A percentile compares a stretch with the other conserved stretches of the same genome.
Evolutionary conservation across 2,888 invertebrate genomes (phyloP).

Genomic region (Geotrupes spiniger): DNA sequence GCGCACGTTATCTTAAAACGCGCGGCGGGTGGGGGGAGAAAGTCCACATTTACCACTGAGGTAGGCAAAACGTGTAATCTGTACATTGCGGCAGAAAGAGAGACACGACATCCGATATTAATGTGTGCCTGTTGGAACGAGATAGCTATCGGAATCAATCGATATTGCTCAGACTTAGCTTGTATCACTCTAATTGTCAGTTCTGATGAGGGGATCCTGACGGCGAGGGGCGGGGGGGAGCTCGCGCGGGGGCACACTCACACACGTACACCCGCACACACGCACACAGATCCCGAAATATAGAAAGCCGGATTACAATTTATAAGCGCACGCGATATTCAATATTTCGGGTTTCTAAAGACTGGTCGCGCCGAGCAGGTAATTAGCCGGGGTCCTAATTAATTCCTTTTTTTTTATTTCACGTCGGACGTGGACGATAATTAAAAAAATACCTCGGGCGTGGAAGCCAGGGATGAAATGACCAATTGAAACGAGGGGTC

Average conservation of each 20-base stretch:
- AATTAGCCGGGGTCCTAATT: too few relatives aligned
- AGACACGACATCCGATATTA: constrained; percentile 16
- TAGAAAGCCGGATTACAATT: constrained; percentile 1
- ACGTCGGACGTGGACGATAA: too few relatives aligned
- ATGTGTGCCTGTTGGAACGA: constrained; percentile 27
- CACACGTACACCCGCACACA: too few relatives aligned
- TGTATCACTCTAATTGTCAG: constrained; percentile 50
- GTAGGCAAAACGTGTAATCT: constrained; percentile 4
- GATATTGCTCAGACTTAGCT: constrained; percentile 49
- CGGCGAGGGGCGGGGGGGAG: neutral
- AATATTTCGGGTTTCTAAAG: constrained; percentile 3
- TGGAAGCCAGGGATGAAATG: too few relatives aligned
- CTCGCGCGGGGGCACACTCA: neutral
- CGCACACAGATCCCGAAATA: constrained; percentile 3
- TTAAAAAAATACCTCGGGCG: too few relatives aligned
- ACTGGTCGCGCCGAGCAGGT: too few relatives aligned
- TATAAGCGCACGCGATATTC: constrained; percentile 1
- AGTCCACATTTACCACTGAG: constrained; percentile 1
- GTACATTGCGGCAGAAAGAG: constrained; percentile 11
- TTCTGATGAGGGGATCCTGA: constrained; percentile 30
- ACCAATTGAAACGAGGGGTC: too few relatives aligned
- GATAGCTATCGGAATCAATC: constrained; percentile 44
- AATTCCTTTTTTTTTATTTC: too few relatives aligned
- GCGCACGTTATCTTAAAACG: constrained; percentile 19
- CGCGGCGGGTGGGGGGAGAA: constrained; percentile 6